A percentile compares a stretch with the other conserved stretches of the same genome.
These are phyloP conservation scores for Ondatra zibethicus DNA, from an alignment of 2,113 vertebrate species.

Conservation along the genomic window DNA sequence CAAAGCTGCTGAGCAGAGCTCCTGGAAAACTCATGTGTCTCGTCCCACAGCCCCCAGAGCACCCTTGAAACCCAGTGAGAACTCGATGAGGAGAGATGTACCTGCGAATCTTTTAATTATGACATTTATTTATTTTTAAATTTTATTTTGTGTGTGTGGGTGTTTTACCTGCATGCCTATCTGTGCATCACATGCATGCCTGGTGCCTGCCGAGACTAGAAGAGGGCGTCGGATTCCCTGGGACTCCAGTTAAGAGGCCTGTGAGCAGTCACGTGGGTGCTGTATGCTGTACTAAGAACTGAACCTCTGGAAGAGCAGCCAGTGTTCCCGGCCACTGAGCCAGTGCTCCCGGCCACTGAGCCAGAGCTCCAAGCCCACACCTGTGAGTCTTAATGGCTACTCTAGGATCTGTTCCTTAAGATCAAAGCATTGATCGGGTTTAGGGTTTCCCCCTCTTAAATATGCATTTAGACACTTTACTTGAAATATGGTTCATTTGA, in stretches of 20 bases:
- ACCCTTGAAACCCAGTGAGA: background rate
- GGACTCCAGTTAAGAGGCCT: background rate
- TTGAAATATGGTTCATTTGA: conserved; percentile 60
- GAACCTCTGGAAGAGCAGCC: background rate
- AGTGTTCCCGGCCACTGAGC: background rate
- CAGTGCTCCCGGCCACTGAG: background rate
- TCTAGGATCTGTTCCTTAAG: background rate
- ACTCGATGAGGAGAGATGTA: background rate
- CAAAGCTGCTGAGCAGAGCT: background rate
- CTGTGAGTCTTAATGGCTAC: background rate
- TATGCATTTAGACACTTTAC: conserved; percentile 43
- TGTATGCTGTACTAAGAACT: background rate
- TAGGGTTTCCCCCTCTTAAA: background rate
- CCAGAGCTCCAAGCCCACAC: background rate
- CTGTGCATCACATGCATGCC: background rate
- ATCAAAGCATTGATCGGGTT: background rate
- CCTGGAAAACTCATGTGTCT: background rate
- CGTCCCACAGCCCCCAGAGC: background rate
- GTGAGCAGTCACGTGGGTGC: background rate
- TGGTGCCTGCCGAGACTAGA: background rate
- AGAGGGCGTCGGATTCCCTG: background rate
- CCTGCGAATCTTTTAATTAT: background rate
- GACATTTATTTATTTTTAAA: background rate
- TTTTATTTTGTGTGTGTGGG: background rate
- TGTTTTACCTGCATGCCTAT: background rate